Evolutionary conservation across 2,113 vertebrate species (phyloP), one percentile per base, ranked within the genome.

Genomic region (Tauraco erythrolophus): DNA sequence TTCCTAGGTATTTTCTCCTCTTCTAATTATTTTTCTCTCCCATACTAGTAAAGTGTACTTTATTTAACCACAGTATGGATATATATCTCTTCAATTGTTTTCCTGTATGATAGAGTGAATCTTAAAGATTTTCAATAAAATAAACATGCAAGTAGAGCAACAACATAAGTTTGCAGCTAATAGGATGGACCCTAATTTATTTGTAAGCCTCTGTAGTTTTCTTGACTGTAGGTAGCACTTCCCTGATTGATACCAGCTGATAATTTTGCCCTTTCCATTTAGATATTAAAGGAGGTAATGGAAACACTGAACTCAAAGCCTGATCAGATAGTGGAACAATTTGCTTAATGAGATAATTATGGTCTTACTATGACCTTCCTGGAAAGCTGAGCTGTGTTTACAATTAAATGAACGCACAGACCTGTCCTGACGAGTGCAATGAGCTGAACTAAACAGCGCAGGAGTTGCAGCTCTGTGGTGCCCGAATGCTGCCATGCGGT

Each of bases 311-410:
- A 86, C 58, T 77, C 46, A 54, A 91, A 94, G 33, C 56, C 54
- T 81, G 68, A 84, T 89, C 84, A 93, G 93, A 95, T 58, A 95
- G 75, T 78, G 76, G 87, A 97, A 95, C 78, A 90, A 96, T 90
- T 96, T 96, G 43, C 65, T 86, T 88, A 96, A 96, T 95, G 79
- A 88, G 92, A 61, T 93, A 97, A 97, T 95, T 90, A 84, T 24
- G 65, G 78, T 57, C 54, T 94, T 83, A 39, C 41, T n/a, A 14
- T 53, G 78, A 95, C 88, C 89, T 90, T 92, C 66, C 64, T 76
- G 72, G 54, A 76, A 85, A 80, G 46, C 51, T 64, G 39, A 57
- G n/a, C 39, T 58, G 16, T 84, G 75, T 75, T 91, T 84, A 17
- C 46, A 43, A 78, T 68, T 93, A 82, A 89, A 87, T 65, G 51